Conservation (phyloP, 1,140 invertebrate genomes). For the Elysia chlorotica region DNA sequence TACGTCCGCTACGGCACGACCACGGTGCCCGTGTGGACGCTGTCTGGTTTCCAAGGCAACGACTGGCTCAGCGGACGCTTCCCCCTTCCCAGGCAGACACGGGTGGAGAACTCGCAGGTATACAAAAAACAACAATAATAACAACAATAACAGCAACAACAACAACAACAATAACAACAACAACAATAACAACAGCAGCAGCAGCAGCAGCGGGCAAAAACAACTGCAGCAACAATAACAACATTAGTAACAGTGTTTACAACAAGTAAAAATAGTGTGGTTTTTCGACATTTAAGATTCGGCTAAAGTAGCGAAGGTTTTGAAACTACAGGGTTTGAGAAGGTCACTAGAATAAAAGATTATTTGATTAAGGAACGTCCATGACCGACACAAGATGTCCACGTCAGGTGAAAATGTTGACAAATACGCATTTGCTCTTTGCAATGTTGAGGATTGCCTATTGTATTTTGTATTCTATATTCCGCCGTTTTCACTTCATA, state of each 20-base stretch:
- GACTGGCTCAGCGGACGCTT: neutral
- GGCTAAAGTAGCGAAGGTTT: too few species aligned
- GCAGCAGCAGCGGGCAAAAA: neutral
- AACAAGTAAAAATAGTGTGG: too few species aligned
- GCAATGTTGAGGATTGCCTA: too few species aligned
- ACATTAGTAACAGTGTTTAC: neutral
- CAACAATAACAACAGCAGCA: neutral
- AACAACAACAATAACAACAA: neutral
- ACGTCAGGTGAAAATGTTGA: too few species aligned
- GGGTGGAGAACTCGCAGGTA: neutral
- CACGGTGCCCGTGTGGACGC: neutral
- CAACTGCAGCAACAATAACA: neutral
- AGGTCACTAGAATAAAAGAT: too few species aligned
- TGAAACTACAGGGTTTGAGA: too few species aligned
- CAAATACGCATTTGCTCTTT: too few species aligned
- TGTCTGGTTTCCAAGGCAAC: neutral
- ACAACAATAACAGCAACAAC: neutral
- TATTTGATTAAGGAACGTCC: too few species aligned
- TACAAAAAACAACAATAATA: neutral
- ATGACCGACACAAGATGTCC: too few species aligned
- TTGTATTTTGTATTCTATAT: too few species aligned
- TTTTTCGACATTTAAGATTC: too few species aligned
- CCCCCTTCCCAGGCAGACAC: neutral
- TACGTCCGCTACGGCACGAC: slow-evolving; percentile 21
- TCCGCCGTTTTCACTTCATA: too few species aligned